Percentiles rank a stretch among this genome's conserved stretches.
Evolutionary conservation across 1,140 invertebrate species (phyloP).

Genomic region (Calephelis virginiensis): DNA sequence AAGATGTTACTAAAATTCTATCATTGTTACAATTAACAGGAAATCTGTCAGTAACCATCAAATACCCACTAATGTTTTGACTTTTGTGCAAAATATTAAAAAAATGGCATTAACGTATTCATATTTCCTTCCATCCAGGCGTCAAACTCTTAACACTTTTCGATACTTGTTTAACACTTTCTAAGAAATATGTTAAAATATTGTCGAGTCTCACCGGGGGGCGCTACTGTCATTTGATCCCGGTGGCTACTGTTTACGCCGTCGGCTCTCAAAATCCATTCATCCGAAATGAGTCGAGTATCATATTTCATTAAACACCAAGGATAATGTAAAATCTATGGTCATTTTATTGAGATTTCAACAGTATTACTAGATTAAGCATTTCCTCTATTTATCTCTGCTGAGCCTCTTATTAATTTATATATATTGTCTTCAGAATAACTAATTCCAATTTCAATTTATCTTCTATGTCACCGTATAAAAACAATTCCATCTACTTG

Average conservation of each 20-base stretch:
- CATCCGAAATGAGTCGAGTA: constrained; percentile 34
- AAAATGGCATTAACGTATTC: constrained; percentile 4
- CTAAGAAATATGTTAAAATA: constrained; percentile 18
- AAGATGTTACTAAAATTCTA: not conserved
- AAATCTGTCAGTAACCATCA: not conserved
- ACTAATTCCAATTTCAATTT: too few species aligned
- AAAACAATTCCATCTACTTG: too few species aligned
- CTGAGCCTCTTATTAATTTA: too few species aligned
- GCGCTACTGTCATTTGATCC: constrained; percentile 56
- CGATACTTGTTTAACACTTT: constrained; percentile 7
- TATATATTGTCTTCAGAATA: too few species aligned
- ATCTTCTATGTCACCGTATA: too few species aligned
- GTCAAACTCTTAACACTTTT: constrained; percentile 21
- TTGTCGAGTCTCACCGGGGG: constrained; percentile 45
- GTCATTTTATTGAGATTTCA: not conserved
- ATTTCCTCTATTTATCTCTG: too few species aligned
- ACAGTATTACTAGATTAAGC: too few species aligned
- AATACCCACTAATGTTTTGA: not conserved
- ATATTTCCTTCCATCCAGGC: constrained; percentile 7
- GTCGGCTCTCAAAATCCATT: constrained; percentile 46
- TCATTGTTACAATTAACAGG: not conserved
- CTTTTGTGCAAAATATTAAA: not conserved
- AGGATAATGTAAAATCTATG: constrained; percentile 24
- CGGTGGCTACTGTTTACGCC: constrained; percentile 63
- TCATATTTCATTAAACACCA: constrained; percentile 60